Percentiles rank a stretch among this genome's conserved stretches.
These are phyloP conservation scores for Gymnopithys bicolor DNA, from an alignment of 2,797 vertebrate genomes.

Conservation along the genomic window DNA sequence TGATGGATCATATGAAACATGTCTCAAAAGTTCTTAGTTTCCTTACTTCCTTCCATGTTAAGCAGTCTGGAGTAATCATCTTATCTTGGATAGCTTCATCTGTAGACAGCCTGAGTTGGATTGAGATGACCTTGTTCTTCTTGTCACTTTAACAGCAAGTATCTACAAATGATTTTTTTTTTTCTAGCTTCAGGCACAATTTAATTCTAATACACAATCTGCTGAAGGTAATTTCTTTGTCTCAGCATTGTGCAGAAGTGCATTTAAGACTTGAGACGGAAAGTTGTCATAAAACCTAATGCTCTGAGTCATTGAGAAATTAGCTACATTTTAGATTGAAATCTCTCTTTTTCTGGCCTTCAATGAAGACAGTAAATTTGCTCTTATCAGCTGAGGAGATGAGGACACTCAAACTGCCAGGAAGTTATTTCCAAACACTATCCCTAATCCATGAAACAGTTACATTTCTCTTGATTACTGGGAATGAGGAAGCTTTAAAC, in stretches of 20 bases:
- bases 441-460: conserved; percentile 2
- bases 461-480: conserved; percentile 15
- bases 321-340: not conserved
- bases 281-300: not conserved
- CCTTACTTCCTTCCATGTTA: not conserved
- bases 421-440: conserved; percentile 1
- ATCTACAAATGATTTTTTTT: not conserved
- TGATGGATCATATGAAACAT: not conserved
- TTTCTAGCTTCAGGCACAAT: not conserved
- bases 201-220: not conserved
- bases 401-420: not conserved
- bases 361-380: not conserved
- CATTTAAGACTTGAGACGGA: not conserved
- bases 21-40: not conserved
- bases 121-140: not conserved
- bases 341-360: not conserved
- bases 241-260: not conserved
- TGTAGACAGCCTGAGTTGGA: not conserved
- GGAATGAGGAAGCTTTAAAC: not conserved
- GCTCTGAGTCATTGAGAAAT: not conserved
- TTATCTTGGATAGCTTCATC: not conserved
- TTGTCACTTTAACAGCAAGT: not conserved
- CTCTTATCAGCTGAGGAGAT: not conserved
- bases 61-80: not conserved
- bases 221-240: not conserved